phyloP scores from a whole-genome alignment of 2,113 vertebrate species.

The Ancistrus triradiatus region DNA sequence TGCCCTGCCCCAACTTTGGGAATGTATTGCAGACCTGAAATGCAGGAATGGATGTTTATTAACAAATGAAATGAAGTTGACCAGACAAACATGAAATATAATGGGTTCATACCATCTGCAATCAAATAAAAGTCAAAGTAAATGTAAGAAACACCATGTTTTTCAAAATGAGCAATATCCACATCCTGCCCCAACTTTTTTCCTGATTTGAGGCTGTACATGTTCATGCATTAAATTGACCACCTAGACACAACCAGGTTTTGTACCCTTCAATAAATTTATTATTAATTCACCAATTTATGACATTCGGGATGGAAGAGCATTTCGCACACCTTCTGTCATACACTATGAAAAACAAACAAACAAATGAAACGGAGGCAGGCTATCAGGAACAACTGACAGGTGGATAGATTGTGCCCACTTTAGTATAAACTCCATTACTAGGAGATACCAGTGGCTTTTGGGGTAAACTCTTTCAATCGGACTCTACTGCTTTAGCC shows the following conservation, averaged over 20 bases:
- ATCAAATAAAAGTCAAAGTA: too few relatives aligned
- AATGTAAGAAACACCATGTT: too few relatives aligned
- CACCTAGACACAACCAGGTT: neutral
- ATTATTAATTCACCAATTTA: slow-evolving; percentile 3
- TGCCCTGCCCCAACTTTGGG: too few relatives aligned
- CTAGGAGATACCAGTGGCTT: neutral
- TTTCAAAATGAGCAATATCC: too few relatives aligned
- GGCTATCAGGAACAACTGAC: neutral
- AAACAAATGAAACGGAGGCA: slow-evolving; percentile 8
- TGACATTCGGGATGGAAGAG: slow-evolving; percentile 16
- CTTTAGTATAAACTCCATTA: neutral
- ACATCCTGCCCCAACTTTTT: too few relatives aligned
- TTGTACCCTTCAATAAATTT: slow-evolving; percentile 28
- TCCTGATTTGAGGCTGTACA: too few relatives aligned
- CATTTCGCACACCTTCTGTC: slow-evolving; percentile 10
- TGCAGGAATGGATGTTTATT: too few relatives aligned
- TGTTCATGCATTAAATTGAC: too few relatives aligned
- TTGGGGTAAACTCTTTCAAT: neutral
- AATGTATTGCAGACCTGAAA: too few relatives aligned
- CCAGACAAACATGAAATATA: too few relatives aligned
- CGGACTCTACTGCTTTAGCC: slow-evolving; percentile 5
- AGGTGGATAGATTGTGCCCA: neutral
- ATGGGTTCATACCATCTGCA: too few relatives aligned
- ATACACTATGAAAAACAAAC: slow-evolving; percentile 22
- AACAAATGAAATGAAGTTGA: too few relatives aligned